Conservation (phyloP, 2,888 invertebrate genomes). For the Dyspetes luteomarginatus region DNA sequence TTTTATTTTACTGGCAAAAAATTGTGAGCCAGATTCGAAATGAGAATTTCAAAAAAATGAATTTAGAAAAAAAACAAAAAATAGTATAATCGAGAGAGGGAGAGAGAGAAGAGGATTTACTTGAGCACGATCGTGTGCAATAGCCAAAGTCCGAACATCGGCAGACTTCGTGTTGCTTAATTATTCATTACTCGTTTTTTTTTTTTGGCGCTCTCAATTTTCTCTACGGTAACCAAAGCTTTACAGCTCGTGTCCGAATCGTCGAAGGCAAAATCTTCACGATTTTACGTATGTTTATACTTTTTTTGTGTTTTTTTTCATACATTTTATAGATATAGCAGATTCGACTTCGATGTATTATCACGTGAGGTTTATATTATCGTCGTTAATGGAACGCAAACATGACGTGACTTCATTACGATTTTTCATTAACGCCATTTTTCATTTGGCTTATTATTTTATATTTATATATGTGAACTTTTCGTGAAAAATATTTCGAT, state of each 20-base stretch:
- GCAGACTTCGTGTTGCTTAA: slow-evolving; percentile 40
- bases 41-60: neutral
- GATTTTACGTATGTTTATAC: slow-evolving; percentile 23
- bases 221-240: slow-evolving; percentile 35
- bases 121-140: neutral
- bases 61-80: neutral
- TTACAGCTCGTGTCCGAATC: neutral
- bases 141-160: slow-evolving; percentile 21
- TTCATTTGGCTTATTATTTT: neutral
- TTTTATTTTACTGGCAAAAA: too few relatives aligned
- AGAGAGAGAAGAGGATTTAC: slow-evolving; percentile 11
- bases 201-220: slow-evolving; percentile 52
- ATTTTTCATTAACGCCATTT: neutral
- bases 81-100: neutral
- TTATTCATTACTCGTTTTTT: slow-evolving; percentile 56
- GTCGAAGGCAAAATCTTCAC: slow-evolving; percentile 15
- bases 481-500: too few relatives aligned
- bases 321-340: neutral
- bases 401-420: slow-evolving; percentile 63
- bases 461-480: neutral
- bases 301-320: neutral
- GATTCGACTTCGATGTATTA: slow-evolving; percentile 26
- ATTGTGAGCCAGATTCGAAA: too few relatives aligned
- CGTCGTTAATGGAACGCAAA: slow-evolving; percentile 66
- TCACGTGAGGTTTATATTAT: slow-evolving; percentile 52